phyloP scores from a whole-genome alignment of 2,888 invertebrate genomes.

The Conus canariensis region DNA sequence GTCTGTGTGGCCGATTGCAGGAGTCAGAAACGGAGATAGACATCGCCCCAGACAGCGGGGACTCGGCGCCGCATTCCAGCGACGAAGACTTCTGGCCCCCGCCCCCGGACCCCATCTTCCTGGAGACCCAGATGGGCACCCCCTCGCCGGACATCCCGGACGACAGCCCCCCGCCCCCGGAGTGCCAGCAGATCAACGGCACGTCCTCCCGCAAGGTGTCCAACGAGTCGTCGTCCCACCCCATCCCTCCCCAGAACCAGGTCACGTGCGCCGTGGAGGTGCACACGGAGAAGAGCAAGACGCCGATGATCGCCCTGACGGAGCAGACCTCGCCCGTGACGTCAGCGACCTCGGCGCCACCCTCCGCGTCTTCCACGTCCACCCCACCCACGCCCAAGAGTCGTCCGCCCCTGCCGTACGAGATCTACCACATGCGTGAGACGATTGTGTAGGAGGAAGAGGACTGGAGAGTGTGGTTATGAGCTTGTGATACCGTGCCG shows the following conservation, averaged over 20 bases:
- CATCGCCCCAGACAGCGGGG: not conserved
- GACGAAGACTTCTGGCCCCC: not conserved
- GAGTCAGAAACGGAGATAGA: not conserved
- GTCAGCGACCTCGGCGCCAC: not conserved
- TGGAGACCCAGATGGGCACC: not conserved
- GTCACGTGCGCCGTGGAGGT: conserved; percentile 72
- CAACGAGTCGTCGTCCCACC: not conserved
- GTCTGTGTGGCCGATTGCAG: not conserved
- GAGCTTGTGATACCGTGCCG: not conserved
- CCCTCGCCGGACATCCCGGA: not conserved
- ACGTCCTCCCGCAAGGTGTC: conserved; percentile 9
- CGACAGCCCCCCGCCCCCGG: not conserved
- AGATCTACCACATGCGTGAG: conserved; percentile 38
- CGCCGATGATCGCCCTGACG: conserved; percentile 51
- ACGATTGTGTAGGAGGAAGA: conserved; percentile 35
- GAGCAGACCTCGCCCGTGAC: not conserved
- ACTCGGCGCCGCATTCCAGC: not conserved
- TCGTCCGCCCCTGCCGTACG: conserved; percentile 30
- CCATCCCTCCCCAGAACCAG: conserved; percentile 65
- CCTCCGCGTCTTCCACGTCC: not conserved
- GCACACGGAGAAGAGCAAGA: conserved; percentile 63
- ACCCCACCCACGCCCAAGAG: not conserved
- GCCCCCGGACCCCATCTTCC: not conserved
- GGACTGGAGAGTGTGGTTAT: not conserved
- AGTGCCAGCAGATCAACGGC: not conserved